Conservation (phyloP, 2,888 invertebrate species). For the Lasioglossum calceatum region DNA sequence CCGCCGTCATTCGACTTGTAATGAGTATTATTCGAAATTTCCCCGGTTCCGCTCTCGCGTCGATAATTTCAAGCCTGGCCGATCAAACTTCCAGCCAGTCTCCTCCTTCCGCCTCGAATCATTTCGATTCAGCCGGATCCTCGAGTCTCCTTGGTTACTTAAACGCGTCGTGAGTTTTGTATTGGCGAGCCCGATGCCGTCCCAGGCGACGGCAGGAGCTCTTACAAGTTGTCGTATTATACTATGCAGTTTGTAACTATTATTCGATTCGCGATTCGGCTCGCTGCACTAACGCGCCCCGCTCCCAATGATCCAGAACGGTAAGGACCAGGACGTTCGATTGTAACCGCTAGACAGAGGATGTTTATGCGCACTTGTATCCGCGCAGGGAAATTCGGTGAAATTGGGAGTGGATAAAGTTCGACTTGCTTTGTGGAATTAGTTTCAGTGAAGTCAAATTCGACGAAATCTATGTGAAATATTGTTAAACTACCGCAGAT, state of each 20-base stretch:
- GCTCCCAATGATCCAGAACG: not conserved
- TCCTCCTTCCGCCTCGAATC: slow-evolving; percentile 16
- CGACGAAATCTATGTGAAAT: not conserved
- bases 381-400: not conserved
- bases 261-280: slow-evolving; percentile 4
- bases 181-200: not conserved
- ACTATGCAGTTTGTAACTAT: slow-evolving; percentile 11
- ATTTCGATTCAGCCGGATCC: slow-evolving; percentile 27
- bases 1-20: slow-evolving; percentile 34
- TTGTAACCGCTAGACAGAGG: not conserved
- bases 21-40: slow-evolving; percentile 51
- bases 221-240: slow-evolving; percentile 2
- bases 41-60: slow-evolving; percentile 20
- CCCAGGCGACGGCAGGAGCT: not conserved
- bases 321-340: not conserved
- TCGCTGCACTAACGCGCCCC: not conserved
- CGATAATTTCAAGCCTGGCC: slow-evolving; percentile 53
- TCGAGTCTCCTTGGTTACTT: slow-evolving; percentile 32
- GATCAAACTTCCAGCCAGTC: slow-evolving; percentile 27
- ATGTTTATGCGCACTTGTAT: not conserved
- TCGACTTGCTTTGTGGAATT: not conserved
- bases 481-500: no score
- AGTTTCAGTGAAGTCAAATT: not conserved
- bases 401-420: not conserved
- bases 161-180: slow-evolving; percentile 39